These are phyloP conservation scores for Myotis lucifugus DNA, from an alignment of 2,113 vertebrate genomes.

Conservation along the genomic window DNA sequence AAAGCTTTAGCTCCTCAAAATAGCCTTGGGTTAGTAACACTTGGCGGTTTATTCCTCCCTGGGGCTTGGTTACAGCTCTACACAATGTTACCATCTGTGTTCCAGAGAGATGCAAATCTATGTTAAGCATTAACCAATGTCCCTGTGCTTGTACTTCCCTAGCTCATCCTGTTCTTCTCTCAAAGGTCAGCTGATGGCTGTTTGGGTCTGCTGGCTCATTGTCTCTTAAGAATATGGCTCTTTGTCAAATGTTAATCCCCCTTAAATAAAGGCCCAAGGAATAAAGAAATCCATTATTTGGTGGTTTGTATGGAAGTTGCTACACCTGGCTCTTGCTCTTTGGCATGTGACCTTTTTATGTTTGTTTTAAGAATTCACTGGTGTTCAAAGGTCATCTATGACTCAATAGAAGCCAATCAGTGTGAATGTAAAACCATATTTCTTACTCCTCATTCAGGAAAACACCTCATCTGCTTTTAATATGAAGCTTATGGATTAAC, in stretches of 20 bases:
- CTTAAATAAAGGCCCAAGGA: not conserved
- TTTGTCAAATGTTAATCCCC: conserved; percentile 31
- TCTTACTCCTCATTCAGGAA: not conserved
- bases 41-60: conserved; percentile 21
- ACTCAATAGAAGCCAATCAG: not conserved
- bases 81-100: conserved; percentile 31
- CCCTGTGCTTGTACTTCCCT: not conserved
- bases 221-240: not conserved
- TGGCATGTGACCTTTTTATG: conserved; percentile 8
- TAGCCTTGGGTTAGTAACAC: not conserved
- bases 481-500: not conserved
- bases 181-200: conserved; percentile 35
- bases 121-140: not conserved
- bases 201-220: not conserved
- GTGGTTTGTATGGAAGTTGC: not conserved
- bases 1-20: not conserved
- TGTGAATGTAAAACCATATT: not conserved
- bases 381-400: not conserved
- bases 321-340: not conserved
- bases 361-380: not conserved
- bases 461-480: not conserved
- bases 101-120: conserved; percentile 24
- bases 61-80: conserved; percentile 31
- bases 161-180: conserved; percentile 6
- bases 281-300: conserved; percentile 49